Conservation (phyloP, 2,113 vertebrate genomes). For the Lasiurus cinereus region DNA sequence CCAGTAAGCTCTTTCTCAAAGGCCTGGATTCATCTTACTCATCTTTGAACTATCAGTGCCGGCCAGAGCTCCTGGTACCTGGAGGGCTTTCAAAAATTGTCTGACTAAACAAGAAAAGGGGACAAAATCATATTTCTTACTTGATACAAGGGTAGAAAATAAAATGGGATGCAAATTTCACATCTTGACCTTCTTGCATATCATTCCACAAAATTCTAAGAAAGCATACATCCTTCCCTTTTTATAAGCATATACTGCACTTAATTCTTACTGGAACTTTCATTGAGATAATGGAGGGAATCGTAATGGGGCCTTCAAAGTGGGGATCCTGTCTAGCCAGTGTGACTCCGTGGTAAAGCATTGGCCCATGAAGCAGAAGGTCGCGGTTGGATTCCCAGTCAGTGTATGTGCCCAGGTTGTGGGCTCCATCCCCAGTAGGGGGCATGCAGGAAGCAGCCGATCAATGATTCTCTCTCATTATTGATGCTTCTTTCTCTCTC, state of each 20-base stretch:
- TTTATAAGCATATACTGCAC: not conserved
- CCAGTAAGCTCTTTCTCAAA: not conserved
- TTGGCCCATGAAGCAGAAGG: too few species aligned
- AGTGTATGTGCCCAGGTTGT: too few species aligned
- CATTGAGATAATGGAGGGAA: not conserved
- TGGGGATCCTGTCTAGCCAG: not conserved
- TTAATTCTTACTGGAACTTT: not conserved
- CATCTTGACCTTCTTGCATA: not conserved
- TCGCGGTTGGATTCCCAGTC: too few species aligned
- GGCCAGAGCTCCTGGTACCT: not conserved
- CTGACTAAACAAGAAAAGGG: not conserved
- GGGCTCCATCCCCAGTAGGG: too few species aligned
- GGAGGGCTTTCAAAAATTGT: not conserved
- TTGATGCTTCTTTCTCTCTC: too few species aligned
- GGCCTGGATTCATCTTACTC: not conserved
- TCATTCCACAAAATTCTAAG: not conserved
- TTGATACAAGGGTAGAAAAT: not conserved
- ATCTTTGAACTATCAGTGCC: not conserved
- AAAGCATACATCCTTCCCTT: not conserved
- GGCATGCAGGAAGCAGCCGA: too few species aligned
- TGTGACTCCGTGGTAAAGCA: too few species aligned
- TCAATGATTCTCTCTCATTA: too few species aligned
- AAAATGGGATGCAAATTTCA: not conserved
- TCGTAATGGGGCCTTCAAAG: not conserved
- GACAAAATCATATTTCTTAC: not conserved